Base-by-base conservation (phyloP, 2,797 vertebrate genomes). In the Fringilla coelebs region DNA sequence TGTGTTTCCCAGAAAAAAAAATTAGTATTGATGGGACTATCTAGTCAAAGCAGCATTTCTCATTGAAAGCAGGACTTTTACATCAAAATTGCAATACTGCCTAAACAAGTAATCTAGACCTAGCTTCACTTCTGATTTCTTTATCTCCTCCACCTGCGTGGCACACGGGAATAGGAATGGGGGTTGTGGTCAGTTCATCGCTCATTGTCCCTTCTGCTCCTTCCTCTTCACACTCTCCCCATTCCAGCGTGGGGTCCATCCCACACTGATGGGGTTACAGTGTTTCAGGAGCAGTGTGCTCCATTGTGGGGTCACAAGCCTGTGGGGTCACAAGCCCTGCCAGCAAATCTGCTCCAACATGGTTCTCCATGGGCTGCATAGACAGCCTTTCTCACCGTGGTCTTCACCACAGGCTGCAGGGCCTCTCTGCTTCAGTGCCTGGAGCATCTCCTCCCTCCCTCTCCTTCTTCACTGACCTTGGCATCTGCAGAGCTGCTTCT, bases 211-310 rank as follows among this genome's bases (percentile, higher is more conserved):
- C 46, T 78, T 49, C 25, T 5, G 8, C 36, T 74, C 20, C 20
- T 43, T 76, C 40, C 22, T 80, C 32, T 70, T 63, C 43, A 68
- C 6, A 3, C 4, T 52, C 22, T 40, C 49, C 10, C 15, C 31
- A 31, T 49, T 45, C n/a, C 28, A 17, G 4, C 0, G 0, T 52
- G 57, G 14, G 12, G 10, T 61, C 28, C 22, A 49, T 45, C 16
- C 17, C 29, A 45, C 0, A 0, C 17, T 9, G 25, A 26, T 26
- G 34, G 58, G 15, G 12, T 19, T 46, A 13, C 0, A 0, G 45
- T 54, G 9, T 41, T 32, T 60, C 60, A 78, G 28, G 46, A 77
- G 3, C 20, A 14, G 9, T 16, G 4, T 52, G 21, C n/a, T 60
- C 26, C 32, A 20, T 5, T 0, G 0, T 67, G 31, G 18, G 19